Conservation (phyloP, 2,888 invertebrate species). For the Scelioninae gen. 1 region DNA sequence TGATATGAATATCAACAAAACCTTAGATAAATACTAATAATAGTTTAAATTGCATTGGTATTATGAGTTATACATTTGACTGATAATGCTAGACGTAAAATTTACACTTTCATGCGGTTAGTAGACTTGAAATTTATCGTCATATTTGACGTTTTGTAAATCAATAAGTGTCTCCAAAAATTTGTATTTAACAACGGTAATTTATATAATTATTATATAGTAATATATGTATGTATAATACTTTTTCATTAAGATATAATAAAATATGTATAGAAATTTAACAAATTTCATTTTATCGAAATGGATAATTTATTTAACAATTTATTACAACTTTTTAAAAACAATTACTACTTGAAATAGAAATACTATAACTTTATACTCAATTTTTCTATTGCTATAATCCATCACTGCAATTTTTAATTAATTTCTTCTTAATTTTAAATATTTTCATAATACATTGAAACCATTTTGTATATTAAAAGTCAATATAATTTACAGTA, state of each 20-base stretch:
- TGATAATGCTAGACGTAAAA: conserved; percentile 45
- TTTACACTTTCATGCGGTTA: conserved; percentile 34
- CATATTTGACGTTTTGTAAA: conserved; percentile 9
- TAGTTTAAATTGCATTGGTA: conserved; percentile 27
- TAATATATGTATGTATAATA: too few species aligned
- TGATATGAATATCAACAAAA: conserved; percentile 6
- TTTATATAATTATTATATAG: too few species aligned
- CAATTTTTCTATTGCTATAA: too few species aligned
- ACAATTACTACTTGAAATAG: too few species aligned
- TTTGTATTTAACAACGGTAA: neutral
- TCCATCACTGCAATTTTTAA: too few species aligned
- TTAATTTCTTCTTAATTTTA: neutral
- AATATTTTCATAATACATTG: neutral
- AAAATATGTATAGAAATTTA: too few species aligned
- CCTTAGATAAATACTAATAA: conserved; percentile 42
- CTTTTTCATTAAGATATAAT: too few species aligned
- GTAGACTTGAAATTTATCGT: conserved; percentile 37
- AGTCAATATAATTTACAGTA: conserved; percentile 9
- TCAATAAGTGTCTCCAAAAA: neutral
- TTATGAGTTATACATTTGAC: conserved; percentile 8
- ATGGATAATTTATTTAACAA: too few species aligned
- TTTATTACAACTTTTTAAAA: too few species aligned
- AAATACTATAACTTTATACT: too few species aligned
- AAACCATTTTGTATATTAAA: neutral
- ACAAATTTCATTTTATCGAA: too few species aligned